Base-by-base conservation (phyloP, 2,888 invertebrate species). In the Ophion slaviceki region DNA sequence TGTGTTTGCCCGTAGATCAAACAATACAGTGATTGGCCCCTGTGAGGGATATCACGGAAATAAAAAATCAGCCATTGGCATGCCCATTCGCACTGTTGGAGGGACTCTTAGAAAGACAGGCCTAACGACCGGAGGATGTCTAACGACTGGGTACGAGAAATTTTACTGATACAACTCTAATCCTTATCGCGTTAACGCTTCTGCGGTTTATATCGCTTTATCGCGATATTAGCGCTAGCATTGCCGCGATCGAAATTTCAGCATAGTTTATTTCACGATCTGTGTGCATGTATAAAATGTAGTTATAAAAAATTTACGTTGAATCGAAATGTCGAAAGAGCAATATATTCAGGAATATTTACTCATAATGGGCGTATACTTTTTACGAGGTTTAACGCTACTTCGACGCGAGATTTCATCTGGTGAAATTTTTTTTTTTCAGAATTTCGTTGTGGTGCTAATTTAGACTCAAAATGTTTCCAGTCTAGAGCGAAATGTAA, bases 21-120 rank as follows among this genome's bases (percentile, higher is more conserved):
- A 59, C 17, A 24, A 40, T 28, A n/a, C 68, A 68, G 62, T 36
- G 47, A 70, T 79, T 32, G 78, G 70, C 78, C 47, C 61, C 59
- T 24, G 14, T n/a, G 40, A 6, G 14, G 24, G 47, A 62, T 64
- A 47, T 11, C n/a, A 7, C n/a, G 24, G 24, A 24, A 59, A 47
- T 24, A 1, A 5, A 66, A 24, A 59, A 28, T 76, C 40, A 40
- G 57, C 17, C 24, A 40, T 72, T 72, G 71, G 61, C 72, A 59
- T 47, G 47, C 40, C 59, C 24, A 61, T 72, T 40, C n/a, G 59
- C 10, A 28, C 24, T 32, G 32, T 32, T 32, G 5, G 24, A 24
- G 74, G 53, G 62, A 45, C 40, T 68, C 17, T 28, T 3, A 45
- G 47, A 36, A 45, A 36, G 36, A 36, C 24, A 36, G 24, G 11